Conservation (phyloP, 2,888 invertebrate species). For the Lasioglossum calceatum region DNA sequence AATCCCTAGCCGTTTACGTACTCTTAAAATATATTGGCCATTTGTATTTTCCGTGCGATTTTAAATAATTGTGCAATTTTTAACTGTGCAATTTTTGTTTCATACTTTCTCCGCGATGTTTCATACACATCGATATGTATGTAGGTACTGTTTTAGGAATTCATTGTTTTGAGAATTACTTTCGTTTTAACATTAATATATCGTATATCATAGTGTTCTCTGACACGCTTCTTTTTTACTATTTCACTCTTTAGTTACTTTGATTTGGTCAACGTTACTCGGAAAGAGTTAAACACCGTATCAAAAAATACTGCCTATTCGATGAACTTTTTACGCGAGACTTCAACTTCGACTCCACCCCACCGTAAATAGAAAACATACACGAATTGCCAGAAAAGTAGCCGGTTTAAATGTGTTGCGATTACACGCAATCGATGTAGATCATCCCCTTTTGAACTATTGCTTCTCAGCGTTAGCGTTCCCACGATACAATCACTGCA, state of each 20-base stretch:
- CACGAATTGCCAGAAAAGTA: neutral
- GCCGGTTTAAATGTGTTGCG: neutral
- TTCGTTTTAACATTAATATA: neutral
- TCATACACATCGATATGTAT: neutral
- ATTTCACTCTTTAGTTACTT: neutral
- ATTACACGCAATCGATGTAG: neutral
- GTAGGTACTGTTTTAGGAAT: neutral
- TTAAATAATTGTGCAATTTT: neutral
- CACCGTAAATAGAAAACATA: conserved; percentile 7
- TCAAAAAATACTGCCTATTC: conserved; percentile 14
- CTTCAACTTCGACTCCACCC: conserved; percentile 30
- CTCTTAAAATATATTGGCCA: neutral
- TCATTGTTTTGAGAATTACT: neutral
- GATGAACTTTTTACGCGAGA: neutral
- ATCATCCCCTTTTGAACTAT: neutral
- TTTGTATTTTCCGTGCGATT: neutral
- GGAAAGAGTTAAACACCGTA: neutral
- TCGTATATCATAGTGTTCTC: neutral
- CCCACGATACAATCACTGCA: neutral
- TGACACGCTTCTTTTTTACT: neutral
- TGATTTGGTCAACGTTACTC: neutral
- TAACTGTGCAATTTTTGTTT: neutral
- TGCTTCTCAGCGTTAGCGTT: neutral
- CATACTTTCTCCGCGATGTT: neutral
- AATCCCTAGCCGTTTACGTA: neutral